Conservation (phyloP, 2,888 invertebrate genomes). For the Clistopyga incitator region DNA sequence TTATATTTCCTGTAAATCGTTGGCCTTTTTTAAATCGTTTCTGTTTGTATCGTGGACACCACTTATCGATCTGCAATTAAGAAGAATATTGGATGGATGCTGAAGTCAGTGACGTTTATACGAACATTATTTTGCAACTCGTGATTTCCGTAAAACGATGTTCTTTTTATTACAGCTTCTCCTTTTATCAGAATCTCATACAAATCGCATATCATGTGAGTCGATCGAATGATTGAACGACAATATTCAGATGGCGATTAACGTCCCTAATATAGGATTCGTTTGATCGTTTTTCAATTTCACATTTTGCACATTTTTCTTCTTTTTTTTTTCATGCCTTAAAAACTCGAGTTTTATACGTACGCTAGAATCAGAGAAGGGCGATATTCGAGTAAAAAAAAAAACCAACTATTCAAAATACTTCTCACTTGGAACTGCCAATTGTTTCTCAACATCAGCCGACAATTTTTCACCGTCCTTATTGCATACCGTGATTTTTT, state of each 20-base stretch:
- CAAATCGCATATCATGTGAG: conserved; percentile 39
- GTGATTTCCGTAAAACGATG: not conserved
- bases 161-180: conserved; percentile 15
- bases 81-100: too few species aligned
- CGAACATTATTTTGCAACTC: not conserved
- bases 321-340: conserved; percentile 20
- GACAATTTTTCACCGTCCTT: too few species aligned
- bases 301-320: conserved; percentile 50
- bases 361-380: not conserved
- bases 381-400: too few species aligned
- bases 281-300: conserved; percentile 22
- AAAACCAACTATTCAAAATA: too few species aligned
- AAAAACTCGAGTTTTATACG: conserved; percentile 27
- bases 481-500: too few species aligned
- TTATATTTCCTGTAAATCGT: conserved; percentile 81
- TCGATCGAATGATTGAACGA: conserved; percentile 35
- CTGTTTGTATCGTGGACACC: not conserved
- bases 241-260: conserved; percentile 26
- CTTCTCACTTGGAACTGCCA: too few species aligned
- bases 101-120: too few species aligned
- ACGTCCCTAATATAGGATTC: conserved; percentile 46
- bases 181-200: conserved; percentile 55
- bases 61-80: too few species aligned
- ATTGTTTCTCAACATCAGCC: too few species aligned
- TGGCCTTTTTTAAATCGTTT: not conserved